Evolutionary conservation across 1,140 invertebrate genomes (phyloP), one percentile per base, ranked within the genome.

Genomic region (Heliconius congener): DNA sequence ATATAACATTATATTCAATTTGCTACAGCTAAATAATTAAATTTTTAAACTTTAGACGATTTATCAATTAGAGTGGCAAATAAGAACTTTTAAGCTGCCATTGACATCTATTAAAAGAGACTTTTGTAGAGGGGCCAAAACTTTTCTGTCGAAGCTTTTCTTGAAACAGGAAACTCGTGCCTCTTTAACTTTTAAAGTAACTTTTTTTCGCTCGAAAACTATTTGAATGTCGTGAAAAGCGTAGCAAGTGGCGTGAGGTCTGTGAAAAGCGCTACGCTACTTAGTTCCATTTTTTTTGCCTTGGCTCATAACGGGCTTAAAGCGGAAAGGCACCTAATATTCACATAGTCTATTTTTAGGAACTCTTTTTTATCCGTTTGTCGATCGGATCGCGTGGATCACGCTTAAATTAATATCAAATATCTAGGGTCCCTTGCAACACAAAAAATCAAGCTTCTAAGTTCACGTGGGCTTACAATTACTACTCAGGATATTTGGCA

Each of bases 91-190:
- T 27, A 66, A 66, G 60, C 60, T 66, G 60, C 27, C 60, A 66
- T 66, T 66, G 60, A 66, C 60, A 66, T 66, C 60, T 66, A 66
- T 66, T 66, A 66, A 66, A 66, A 27, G 60, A 30, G 23, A 23
- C 60, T 27, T 66, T 66, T 66, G 60, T 66, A 27, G 23, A 27
- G 23, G n/a, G 11, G 23, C 60, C 60, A 66, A 16, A 66, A 66
- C 60, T 66, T 66, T 66, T 66, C 60, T 27, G 60, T 66, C 60
- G 60, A 66, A 66, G 60, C 60, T 66, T 66, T 66, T 66, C 60
- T 66, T 66, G 6, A 66, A 66, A 27, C 60, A 66, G 60, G 60
- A 66, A 66, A 27, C 23, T 66, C 23, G 60, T 66, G 60, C 60
- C 60, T 66, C 60, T 66, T 66, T 66, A 66, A 66, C 60, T 66